Conservation (phyloP, 2,113 vertebrate genomes). For the Centropus unirufus region DNA sequence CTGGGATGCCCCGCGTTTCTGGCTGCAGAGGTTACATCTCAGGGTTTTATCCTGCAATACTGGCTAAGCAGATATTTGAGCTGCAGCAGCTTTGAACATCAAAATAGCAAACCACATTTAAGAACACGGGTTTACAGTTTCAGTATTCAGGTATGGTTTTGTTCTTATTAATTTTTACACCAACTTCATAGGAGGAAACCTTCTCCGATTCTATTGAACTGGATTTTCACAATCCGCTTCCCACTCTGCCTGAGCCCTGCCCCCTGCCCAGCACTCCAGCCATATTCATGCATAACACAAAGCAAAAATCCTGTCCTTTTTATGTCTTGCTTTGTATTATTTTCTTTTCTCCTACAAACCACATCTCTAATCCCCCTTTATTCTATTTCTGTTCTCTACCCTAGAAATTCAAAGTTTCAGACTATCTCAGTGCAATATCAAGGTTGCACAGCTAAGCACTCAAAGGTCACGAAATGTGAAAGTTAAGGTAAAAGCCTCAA, state of each 20-base stretch:
- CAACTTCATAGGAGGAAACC: not conserved
- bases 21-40: not conserved
- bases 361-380: not conserved
- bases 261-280: not conserved
- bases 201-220: not conserved
- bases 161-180: not conserved
- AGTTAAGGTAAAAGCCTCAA: not conserved
- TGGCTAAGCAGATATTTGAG: not conserved
- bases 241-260: not conserved
- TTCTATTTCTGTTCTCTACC: not conserved
- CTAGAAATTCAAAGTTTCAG: not conserved
- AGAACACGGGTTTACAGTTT: not conserved
- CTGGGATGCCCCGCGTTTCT: not conserved
- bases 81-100: not conserved
- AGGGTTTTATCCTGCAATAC: not conserved
- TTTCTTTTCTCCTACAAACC: not conserved
- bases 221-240: not conserved
- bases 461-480: slow-evolving; percentile 9
- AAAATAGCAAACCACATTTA: not conserved
- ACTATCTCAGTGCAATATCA: not conserved
- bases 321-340: not conserved
- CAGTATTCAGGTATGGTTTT: not conserved
- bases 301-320: not conserved
- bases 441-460: not conserved
- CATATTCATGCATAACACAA: not conserved